These are phyloP conservation scores for Gallinago paraguaiae DNA, from an alignment of 2,113 vertebrate species.

Conservation along the genomic window DNA sequence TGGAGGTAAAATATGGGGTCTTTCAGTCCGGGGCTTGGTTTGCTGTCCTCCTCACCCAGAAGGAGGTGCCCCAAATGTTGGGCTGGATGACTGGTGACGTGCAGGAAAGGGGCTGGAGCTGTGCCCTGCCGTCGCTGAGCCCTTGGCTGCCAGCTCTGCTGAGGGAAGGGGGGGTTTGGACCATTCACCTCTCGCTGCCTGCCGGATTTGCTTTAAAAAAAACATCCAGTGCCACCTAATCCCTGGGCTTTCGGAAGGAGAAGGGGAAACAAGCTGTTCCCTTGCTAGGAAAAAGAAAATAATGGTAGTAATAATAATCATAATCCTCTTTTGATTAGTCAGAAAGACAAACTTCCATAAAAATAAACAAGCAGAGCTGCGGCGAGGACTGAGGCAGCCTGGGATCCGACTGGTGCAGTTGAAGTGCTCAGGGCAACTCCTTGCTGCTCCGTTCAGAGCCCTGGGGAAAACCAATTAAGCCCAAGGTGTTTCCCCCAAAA, in stretches of 20 bases:
- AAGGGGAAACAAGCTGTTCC: neutral
- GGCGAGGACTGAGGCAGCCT: neutral
- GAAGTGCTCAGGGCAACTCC: accelerated
- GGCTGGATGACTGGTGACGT: neutral
- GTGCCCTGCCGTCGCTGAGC: neutral
- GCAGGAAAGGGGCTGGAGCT: neutral
- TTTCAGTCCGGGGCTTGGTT: neutral
- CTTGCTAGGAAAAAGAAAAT: neutral
- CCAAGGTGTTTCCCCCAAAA: neutral
- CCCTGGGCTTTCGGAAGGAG: neutral
- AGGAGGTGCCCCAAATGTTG: neutral
- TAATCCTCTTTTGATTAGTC: neutral
- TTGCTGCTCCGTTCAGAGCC: neutral
- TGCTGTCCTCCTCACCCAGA: neutral
- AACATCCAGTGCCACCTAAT: neutral
- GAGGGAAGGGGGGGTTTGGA: accelerated
- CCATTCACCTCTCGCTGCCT: accelerated
- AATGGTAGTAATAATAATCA: neutral
- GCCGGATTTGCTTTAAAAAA: neutral
- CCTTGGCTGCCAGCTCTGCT: neutral
- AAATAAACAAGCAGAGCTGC: slow-evolving; percentile 17
- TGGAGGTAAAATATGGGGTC: accelerated
- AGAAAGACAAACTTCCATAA: neutral
- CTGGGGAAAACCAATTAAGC: neutral
- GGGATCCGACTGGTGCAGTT: neutral